Evolutionary conservation across 1,140 invertebrate species (phyloP).

Genomic region (Saccostrea echinata): DNA sequence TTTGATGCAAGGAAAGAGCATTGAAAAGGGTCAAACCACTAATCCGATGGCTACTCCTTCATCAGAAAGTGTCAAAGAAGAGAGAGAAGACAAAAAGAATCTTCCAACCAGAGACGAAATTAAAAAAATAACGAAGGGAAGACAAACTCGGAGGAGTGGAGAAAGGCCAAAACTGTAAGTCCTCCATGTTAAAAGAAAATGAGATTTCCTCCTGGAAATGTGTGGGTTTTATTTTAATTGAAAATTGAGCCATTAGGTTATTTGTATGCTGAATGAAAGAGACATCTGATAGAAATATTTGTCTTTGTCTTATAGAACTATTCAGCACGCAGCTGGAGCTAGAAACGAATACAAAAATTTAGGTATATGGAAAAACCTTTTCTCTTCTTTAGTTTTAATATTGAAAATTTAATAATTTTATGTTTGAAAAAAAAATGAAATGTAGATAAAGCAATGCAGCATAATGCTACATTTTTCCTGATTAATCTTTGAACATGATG

Average conservation of each 20-base stretch:
- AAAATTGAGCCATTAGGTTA: too few relatives aligned
- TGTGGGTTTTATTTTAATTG: too few relatives aligned
- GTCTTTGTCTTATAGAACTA: neutral
- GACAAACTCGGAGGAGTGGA: neutral
- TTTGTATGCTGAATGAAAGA: too few relatives aligned
- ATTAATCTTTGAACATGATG: too few relatives aligned
- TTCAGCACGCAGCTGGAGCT: neutral
- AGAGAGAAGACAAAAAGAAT: neutral
- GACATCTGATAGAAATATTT: neutral
- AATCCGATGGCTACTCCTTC: neutral
- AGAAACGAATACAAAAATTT: conserved; percentile 25
- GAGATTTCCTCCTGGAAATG: too few relatives aligned
- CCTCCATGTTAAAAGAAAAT: neutral
- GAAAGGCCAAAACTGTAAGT: neutral
- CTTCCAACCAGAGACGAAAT: neutral
- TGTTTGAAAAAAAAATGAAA: too few relatives aligned
- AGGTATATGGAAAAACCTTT: neutral
- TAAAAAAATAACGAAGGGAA: neutral
- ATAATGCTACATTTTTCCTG: too few relatives aligned
- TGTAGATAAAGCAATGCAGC: too few relatives aligned
- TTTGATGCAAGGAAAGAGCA: neutral
- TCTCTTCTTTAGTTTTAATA: too few relatives aligned
- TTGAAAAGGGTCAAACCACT: neutral
- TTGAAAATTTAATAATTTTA: too few relatives aligned
- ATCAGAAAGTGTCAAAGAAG: neutral